Percentiles rank a stretch among this genome's conserved stretches.
Evolutionary conservation across 2,888 invertebrate genomes (phyloP).

Genomic region (Apomyelois bistriatella): DNA sequence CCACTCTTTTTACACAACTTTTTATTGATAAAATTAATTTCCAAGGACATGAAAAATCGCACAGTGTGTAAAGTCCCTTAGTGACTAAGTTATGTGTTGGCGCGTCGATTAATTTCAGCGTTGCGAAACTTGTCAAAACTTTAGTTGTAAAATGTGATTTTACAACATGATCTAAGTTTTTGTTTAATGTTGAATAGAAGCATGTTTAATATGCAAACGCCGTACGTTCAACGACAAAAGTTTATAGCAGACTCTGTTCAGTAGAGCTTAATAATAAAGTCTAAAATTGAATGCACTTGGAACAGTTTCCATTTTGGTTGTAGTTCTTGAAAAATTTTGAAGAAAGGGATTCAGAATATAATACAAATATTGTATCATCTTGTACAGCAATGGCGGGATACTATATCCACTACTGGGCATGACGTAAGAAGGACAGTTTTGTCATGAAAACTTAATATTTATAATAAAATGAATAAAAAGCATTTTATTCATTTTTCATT

Average conservation of each 20-base stretch:
- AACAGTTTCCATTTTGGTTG: background rate
- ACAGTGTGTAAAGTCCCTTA: background rate
- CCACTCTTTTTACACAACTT: too few species aligned
- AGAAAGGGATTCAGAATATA: background rate
- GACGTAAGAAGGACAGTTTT: too few species aligned
- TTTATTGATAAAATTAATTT: too few species aligned
- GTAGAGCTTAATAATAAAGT: background rate
- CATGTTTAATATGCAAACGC: conserved; percentile 5
- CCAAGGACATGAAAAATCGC: too few species aligned
- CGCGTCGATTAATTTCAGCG: conserved; percentile 5
- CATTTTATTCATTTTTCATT: too few species aligned
- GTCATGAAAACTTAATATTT: too few species aligned
- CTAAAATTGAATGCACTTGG: background rate
- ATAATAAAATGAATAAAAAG: too few species aligned
- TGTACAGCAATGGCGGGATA: too few species aligned
- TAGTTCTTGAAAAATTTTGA: background rate
- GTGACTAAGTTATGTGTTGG: background rate
- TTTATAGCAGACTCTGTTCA: background rate
- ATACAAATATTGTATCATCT: too few species aligned
- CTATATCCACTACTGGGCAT: too few species aligned
- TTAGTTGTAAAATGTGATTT: conserved; percentile 10
- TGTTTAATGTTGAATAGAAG: background rate
- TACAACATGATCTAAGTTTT: conserved; percentile 9
- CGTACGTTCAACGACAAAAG: background rate
- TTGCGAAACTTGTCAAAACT: conserved; percentile 6